These are phyloP conservation scores for Chromoteleia sp. DNA, from an alignment of 2,888 invertebrate genomes.

Conservation along the genomic window DNA sequence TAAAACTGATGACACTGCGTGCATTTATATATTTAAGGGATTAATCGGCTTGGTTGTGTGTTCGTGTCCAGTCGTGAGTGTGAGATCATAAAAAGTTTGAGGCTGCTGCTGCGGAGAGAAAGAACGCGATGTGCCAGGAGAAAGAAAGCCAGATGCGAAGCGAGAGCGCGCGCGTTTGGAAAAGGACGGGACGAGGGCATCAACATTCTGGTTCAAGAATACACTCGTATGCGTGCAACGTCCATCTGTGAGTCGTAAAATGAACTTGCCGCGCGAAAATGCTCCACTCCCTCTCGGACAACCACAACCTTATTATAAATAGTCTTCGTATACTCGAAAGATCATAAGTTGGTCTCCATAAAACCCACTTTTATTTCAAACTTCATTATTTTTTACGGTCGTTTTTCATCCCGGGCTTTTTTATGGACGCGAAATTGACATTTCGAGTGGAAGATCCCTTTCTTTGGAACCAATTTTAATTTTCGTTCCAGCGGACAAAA, in stretches of 20 bases:
- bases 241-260: slow-evolving; percentile 67
- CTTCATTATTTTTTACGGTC: slow-evolving; percentile 61
- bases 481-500: slow-evolving; percentile 28
- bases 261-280: slow-evolving; percentile 66
- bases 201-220: slow-evolving; percentile 70
- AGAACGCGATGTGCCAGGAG: slow-evolving; percentile 18
- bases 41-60: slow-evolving; percentile 29
- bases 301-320: slow-evolving; percentile 65
- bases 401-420: slow-evolving; percentile 39
- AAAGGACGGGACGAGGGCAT: slow-evolving; percentile 58
- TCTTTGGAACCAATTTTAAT: slow-evolving; percentile 42
- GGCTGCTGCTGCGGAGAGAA: slow-evolving; percentile 23
- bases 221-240: slow-evolving; percentile 50
- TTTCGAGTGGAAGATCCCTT: slow-evolving; percentile 14
- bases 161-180: slow-evolving; percentile 25
- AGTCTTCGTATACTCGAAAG: slow-evolving; percentile 56
- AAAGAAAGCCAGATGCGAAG: slow-evolving; percentile 24
- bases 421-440: slow-evolving; percentile 34
- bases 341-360: slow-evolving; percentile 65
- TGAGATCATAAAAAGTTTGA: slow-evolving; percentile 36
- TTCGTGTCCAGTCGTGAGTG: slow-evolving; percentile 5
- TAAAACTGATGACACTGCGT: slow-evolving; percentile 52
- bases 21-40: slow-evolving; percentile 48
- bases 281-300: slow-evolving; percentile 54
- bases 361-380: slow-evolving; percentile 56